phyloP scores from a whole-genome alignment of 2,113 vertebrate species.

The Colaptes auratus region DNA sequence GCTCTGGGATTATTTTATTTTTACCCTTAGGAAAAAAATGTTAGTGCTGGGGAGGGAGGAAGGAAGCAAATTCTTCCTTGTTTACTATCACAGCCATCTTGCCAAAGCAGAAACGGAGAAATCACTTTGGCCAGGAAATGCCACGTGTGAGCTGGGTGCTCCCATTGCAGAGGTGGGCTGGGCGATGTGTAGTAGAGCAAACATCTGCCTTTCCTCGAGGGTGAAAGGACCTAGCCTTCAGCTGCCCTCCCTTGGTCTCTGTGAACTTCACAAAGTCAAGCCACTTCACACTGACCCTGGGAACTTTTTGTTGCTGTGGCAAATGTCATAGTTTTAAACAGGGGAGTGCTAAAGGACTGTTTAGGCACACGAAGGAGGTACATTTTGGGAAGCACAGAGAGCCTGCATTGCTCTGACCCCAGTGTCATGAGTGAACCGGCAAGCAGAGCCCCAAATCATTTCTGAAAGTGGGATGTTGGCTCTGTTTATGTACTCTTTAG shows the following conservation, averaged over 20 bases:
- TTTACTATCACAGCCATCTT: not conserved
- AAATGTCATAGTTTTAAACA: not conserved
- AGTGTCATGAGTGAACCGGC: not conserved
- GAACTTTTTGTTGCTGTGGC: constrained; percentile 13
- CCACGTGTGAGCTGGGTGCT: accelerated
- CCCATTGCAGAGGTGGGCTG: accelerated
- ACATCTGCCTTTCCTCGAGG: not conserved
- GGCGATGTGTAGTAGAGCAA: not conserved
- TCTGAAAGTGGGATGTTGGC: not conserved
- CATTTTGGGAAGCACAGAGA: not conserved
- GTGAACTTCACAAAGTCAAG: not conserved
- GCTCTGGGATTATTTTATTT: not conserved
- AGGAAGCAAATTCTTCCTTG: constrained; percentile 18
- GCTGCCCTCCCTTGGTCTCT: not conserved
- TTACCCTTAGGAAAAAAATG: not conserved
- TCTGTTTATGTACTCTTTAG: not conserved
- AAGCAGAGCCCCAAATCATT: not conserved
- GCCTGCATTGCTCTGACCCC: not conserved
- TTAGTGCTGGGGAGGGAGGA: not conserved
- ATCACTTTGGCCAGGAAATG: not conserved
- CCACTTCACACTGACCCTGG: not conserved
- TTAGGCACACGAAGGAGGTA: not conserved
- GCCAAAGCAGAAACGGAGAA: not conserved
- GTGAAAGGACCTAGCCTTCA: not conserved
- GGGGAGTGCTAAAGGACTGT: not conserved